Conservation (phyloP, 2,797 vertebrate genomes). For the Nyctibius grandis region DNA sequence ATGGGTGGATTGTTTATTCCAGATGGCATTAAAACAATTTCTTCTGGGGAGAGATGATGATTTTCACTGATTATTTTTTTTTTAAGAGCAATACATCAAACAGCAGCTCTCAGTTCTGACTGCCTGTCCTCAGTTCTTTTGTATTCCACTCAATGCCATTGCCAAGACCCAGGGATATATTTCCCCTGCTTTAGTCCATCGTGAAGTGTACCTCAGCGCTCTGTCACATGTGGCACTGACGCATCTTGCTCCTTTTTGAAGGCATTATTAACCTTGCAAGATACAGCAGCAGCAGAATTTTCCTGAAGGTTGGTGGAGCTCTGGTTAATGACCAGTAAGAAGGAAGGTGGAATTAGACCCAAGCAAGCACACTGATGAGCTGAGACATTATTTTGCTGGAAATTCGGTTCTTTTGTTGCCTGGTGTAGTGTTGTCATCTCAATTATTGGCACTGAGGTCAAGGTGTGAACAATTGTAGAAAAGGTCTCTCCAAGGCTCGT, state of each 20-base stretch:
- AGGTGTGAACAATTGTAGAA: not conserved
- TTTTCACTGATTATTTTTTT: not conserved
- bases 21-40: not conserved
- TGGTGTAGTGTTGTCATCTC: not conserved
- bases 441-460: not conserved
- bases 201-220: not conserved
- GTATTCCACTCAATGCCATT: not conserved
- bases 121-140: not conserved
- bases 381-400: not conserved
- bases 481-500: not conserved
- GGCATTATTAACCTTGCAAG: not conserved
- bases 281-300: not conserved
- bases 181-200: not conserved
- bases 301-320: not conserved
- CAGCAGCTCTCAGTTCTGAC: not conserved
- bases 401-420: not conserved
- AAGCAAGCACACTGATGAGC: not conserved
- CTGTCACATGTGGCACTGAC: not conserved
- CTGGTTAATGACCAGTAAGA: not conserved
- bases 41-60: not conserved
- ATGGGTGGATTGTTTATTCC: not conserved
- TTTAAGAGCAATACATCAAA: not conserved
- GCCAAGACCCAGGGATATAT: not conserved
- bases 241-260: not conserved
- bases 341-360: not conserved